Evolutionary conservation across 1,140 invertebrate genomes (phyloP).

Genomic region (Drosophila bocki): DNA sequence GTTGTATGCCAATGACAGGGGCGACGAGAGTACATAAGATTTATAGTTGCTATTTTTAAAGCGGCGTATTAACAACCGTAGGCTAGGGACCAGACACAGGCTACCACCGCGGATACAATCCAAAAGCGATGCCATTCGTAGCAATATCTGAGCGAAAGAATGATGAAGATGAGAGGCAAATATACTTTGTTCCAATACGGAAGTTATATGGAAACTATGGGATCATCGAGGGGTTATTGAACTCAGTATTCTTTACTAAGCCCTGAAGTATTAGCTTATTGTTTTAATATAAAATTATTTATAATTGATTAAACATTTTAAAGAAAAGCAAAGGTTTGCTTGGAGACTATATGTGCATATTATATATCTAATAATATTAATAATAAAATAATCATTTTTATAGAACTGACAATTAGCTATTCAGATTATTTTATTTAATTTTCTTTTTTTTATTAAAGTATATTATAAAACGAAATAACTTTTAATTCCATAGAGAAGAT

Average conservation of each 20-base stretch:
- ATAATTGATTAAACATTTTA: background rate
- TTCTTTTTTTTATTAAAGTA: background rate
- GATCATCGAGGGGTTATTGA: constrained; percentile 34
- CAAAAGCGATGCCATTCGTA: constrained; percentile 4
- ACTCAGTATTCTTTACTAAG: background rate
- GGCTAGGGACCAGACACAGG: constrained; percentile 50
- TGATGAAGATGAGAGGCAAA: background rate
- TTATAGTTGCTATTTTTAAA: constrained; percentile 83
- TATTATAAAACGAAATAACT: no score
- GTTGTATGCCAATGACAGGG: constrained; percentile 50
- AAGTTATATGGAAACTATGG: constrained; percentile 11
- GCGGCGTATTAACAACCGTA: constrained; percentile 75
- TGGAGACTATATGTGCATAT: background rate
- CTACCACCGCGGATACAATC: constrained; percentile 19
- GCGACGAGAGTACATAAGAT: constrained; percentile 66
- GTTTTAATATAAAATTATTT: background rate
- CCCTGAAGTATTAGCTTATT: background rate
- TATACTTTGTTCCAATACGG: background rate
- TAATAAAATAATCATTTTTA: background rate
- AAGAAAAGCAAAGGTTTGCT: background rate
- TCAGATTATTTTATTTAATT: background rate
- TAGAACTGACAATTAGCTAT: background rate
- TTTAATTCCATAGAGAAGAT: no score
- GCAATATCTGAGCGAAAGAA: background rate
- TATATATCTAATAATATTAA: background rate